phyloP scores from a whole-genome alignment of 2,888 invertebrate species.

The Caenorhabditis macrosperma region DNA sequence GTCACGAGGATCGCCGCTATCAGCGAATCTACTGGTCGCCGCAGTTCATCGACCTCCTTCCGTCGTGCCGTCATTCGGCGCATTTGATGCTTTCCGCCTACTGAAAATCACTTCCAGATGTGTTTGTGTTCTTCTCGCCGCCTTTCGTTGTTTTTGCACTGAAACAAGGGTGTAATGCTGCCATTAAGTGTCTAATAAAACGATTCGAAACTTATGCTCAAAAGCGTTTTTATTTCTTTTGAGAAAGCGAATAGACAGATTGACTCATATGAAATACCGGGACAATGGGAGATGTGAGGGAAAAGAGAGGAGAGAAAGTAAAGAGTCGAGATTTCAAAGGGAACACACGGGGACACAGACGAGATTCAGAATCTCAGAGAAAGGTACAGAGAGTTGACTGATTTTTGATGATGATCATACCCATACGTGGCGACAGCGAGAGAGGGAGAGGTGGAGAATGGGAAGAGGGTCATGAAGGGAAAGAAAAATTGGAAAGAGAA shows the following conservation, averaged over 20 bases:
- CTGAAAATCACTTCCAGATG: constrained; percentile 58
- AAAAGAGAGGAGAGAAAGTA: constrained; percentile 16
- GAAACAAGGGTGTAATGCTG: constrained; percentile 25
- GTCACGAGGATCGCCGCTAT: constrained; percentile 65
- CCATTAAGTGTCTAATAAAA: constrained; percentile 21
- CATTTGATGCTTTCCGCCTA: constrained; percentile 77
- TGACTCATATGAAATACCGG: constrained; percentile 25
- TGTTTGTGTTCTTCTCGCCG: constrained; percentile 10
- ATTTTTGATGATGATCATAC: constrained; percentile 27
- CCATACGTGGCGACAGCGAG: constrained; percentile 36
- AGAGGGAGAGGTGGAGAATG: not conserved
- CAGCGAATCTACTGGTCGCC: constrained; percentile 74
- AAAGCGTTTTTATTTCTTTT: not conserved
- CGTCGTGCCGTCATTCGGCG: constrained; percentile 74
- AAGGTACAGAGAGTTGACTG: constrained; percentile 11
- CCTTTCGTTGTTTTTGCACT: constrained; percentile 2
- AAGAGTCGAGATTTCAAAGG: constrained; percentile 38
- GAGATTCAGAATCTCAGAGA: constrained; percentile 38
- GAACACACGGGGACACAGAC: not conserved
- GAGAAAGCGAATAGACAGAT: not conserved
- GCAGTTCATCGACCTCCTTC: constrained; percentile 71
- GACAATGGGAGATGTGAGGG: not conserved
- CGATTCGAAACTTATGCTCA: constrained; percentile 24
- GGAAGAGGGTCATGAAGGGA: constrained; percentile 30
- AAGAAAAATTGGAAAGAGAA: constrained; percentile 11